Percentiles rank a stretch among this genome's conserved stretches.
Evolutionary conservation across 2,888 invertebrate genomes (phyloP).

Genomic region (Pristionchus fissidentatus): DNA sequence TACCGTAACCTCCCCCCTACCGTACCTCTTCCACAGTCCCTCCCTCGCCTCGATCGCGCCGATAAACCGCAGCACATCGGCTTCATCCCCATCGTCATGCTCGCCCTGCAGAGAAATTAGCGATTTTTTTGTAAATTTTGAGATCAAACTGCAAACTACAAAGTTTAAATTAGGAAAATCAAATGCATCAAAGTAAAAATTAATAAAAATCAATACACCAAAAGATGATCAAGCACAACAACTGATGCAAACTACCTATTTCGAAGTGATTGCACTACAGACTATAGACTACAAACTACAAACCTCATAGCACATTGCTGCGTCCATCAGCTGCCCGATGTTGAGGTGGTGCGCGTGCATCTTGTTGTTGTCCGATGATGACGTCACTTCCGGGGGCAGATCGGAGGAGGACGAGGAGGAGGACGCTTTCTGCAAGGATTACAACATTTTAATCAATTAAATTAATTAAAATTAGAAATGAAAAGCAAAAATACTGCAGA

Average conservation of each 20-base stretch:
- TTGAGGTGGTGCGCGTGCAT: too few species aligned
- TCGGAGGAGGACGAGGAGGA: conserved; percentile 35
- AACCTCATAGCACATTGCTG: conserved; percentile 34
- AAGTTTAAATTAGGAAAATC: too few species aligned
- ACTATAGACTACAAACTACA: background rate
- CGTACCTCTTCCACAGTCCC: conserved; percentile 48
- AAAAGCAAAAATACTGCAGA: background rate
- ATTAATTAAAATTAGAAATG: background rate
- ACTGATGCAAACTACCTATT: background rate
- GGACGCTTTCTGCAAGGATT: background rate
- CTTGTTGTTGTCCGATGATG: conserved; percentile 28
- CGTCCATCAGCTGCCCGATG: conserved; percentile 41
- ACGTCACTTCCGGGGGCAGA: conserved; percentile 30
- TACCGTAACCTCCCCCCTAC: background rate
- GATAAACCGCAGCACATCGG: conserved; percentile 47
- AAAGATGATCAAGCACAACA: background rate
- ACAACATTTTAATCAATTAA: too few species aligned
- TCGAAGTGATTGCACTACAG: background rate
- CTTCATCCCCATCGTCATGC: conserved; percentile 43
- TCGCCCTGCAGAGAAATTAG: conserved; percentile 1
- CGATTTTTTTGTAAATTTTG: too few species aligned
- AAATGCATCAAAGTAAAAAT: background rate
- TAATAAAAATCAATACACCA: background rate
- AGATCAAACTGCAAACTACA: too few species aligned
- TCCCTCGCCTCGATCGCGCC: conserved; percentile 25